These are phyloP conservation scores for Corythornis cristatus DNA, from an alignment of 2,113 vertebrate species.

Conservation along the genomic window DNA sequence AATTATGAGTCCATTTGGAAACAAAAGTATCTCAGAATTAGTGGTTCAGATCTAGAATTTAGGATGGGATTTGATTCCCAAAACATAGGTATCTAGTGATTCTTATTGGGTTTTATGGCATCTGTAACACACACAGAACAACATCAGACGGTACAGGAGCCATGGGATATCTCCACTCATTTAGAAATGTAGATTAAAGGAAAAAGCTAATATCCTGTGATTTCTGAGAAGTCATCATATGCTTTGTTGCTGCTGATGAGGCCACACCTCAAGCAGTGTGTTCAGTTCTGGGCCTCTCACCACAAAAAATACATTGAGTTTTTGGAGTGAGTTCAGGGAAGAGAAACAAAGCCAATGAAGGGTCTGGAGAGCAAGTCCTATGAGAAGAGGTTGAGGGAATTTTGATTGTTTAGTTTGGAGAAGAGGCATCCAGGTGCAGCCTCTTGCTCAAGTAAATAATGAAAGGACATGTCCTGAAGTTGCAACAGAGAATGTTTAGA, in stretches of 20 bases:
- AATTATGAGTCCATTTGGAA: neutral
- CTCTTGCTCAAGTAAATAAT: too few relatives aligned
- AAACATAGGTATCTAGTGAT: neutral
- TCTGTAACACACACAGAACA: neutral
- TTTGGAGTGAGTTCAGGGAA: too few relatives aligned
- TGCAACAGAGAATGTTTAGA: too few relatives aligned
- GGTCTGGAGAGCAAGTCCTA: too few relatives aligned
- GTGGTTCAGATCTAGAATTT: neutral
- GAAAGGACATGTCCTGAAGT: too few relatives aligned
- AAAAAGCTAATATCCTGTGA: neutral
- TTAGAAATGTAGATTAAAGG: neutral
- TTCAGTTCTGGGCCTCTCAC: too few relatives aligned
- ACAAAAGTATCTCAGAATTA: neutral
- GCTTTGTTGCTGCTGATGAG: neutral
- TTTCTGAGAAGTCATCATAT: neutral
- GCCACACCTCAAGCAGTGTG: too few relatives aligned
- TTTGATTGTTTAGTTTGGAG: too few relatives aligned
- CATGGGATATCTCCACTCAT: neutral
- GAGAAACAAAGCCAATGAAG: too few relatives aligned
- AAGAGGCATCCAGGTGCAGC: too few relatives aligned
- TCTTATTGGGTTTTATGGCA: neutral
- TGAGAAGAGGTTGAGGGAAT: too few relatives aligned
- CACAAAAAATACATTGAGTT: too few relatives aligned
- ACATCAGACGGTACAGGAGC: neutral
- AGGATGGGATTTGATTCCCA: neutral